A percentile compares a stretch with the other conserved stretches of the same genome.
phyloP scores from a whole-genome alignment of 2,888 invertebrate genomes.

The Hypena proboscidalis region DNA sequence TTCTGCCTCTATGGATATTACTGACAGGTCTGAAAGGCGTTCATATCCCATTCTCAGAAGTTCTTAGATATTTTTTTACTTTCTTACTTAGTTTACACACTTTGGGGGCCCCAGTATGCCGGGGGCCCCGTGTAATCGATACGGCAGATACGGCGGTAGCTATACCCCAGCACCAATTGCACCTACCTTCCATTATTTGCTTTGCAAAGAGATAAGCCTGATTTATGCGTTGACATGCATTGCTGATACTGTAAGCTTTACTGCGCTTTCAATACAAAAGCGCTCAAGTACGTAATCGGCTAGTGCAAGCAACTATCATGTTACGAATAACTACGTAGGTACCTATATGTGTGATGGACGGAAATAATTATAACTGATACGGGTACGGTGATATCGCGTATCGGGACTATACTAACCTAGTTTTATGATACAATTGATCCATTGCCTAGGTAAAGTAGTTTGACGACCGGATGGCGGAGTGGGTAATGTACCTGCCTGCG shows the following conservation, averaged over 20 bases:
- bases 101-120: too few species aligned
- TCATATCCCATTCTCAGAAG: too few species aligned
- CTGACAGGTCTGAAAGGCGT: too few species aligned
- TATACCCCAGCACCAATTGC: too few species aligned
- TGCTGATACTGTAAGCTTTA: conserved; percentile 17
- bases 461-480: too few species aligned
- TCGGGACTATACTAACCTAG: conserved; percentile 36
- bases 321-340: conserved; percentile 18
- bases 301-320: conserved; percentile 19
- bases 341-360: conserved; percentile 23
- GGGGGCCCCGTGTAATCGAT: too few species aligned
- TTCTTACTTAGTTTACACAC: too few species aligned
- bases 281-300: conserved; percentile 22
- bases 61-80: too few species aligned
- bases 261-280: conserved; percentile 13
- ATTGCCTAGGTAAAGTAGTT: conserved; percentile 7
- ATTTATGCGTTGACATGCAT: conserved; percentile 24
- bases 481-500: too few species aligned
- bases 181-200: too few species aligned
- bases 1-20: too few species aligned
- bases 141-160: too few species aligned
- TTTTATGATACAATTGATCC: conserved; percentile 27
- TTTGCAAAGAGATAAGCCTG: not conserved
- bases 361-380: conserved; percentile 39
- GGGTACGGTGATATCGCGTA: conserved; percentile 24